These are phyloP conservation scores for Hirtodrosophila cameraria DNA, from an alignment of 2,888 invertebrate genomes.

Conservation along the genomic window DNA sequence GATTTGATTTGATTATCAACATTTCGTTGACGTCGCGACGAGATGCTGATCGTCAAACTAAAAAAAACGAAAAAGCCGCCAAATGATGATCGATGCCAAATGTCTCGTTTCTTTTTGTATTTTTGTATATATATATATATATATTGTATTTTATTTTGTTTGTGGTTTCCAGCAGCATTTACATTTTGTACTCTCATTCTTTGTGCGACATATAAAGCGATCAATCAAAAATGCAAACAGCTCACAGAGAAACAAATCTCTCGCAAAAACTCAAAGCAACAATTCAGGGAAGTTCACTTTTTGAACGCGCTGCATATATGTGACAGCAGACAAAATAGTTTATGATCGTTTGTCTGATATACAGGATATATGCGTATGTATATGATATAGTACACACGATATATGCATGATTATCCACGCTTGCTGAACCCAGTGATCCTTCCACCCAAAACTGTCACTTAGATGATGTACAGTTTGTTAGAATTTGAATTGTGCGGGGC, in stretches of 20 bases:
- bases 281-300: conserved; percentile 61
- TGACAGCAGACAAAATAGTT: conserved; percentile 80
- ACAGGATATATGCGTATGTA: conserved; percentile 31
- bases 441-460: conserved; percentile 55
- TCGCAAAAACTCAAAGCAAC: conserved; percentile 22
- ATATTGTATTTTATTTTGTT: conserved; percentile 15
- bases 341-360: conserved; percentile 73
- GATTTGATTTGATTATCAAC: conserved; percentile 77
- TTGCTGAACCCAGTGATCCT: conserved; percentile 23
- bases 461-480: conserved; percentile 82
- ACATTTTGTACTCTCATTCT: conserved; percentile 70
- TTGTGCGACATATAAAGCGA: conserved; percentile 77
- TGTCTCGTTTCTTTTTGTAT: conserved; percentile 10
- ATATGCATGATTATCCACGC: conserved; percentile 33
- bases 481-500: conserved; percentile 80
- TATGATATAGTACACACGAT: conserved; percentile 28
- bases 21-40: conserved; percentile 45
- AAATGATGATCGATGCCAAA: conserved; percentile 78
- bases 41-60: conserved; percentile 43
- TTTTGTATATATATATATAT: conserved; percentile 13
- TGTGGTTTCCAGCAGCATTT: conserved; percentile 54
- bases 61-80: conserved; percentile 46
- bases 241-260: conserved; percentile 14
- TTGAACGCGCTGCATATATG: conserved; percentile 14
- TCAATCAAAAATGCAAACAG: conserved; percentile 82